Base-by-base conservation (phyloP, 2,888 invertebrate species). In the Amphiduros pacificus region DNA sequence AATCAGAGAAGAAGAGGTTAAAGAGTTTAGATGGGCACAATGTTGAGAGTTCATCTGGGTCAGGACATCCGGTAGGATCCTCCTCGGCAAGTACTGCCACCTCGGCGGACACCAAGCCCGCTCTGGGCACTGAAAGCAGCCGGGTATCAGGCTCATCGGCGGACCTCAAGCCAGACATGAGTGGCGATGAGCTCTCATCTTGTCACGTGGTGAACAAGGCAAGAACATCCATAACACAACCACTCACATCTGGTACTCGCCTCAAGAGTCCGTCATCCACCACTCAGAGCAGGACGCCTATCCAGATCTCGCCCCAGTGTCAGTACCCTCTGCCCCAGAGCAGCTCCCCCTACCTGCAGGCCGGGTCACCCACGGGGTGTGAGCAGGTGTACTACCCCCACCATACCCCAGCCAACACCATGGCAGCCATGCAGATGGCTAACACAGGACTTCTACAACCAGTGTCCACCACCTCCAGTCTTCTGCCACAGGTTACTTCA, bases 301-400 rank as follows among this genome's bases (percentile, higher is more conserved):
- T 56, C 1, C 41, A 41, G n/a, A 3, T 56, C 26, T 56, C 56
- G 2, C 36, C 58, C 31, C 31, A 32, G 49, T 58, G 58, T 31
- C 58, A 58, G 58, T 58, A 58, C 28, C 54, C 54, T 3, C 9
- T 27, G n/a, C 50, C 49, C 24, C 28, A 29, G 26, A n/a, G 28
- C n/a, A 9, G 26, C 27, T n/a, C 29, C 31, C 48, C 56, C 49
- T 58, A 58, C 51, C n/a, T 48, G 2, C 58, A 58, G 36, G 58
- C 51, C 1, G 31, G 36, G 17, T 44, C 58, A 17, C 58, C 58
- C 17, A 11, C 36, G 11, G 44, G 44, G n/a, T 58, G 51, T 36
- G 58, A 58, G n/a, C 58, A 58, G 51, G 58, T 58, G 24, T 58
- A 58, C 58, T 58, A 58, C 51, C 58, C 58, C n/a, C 58, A 58